Evolutionary conservation across 2,113 vertebrate genomes (phyloP).

Genomic region (Apistogramma diplotaenia): DNA sequence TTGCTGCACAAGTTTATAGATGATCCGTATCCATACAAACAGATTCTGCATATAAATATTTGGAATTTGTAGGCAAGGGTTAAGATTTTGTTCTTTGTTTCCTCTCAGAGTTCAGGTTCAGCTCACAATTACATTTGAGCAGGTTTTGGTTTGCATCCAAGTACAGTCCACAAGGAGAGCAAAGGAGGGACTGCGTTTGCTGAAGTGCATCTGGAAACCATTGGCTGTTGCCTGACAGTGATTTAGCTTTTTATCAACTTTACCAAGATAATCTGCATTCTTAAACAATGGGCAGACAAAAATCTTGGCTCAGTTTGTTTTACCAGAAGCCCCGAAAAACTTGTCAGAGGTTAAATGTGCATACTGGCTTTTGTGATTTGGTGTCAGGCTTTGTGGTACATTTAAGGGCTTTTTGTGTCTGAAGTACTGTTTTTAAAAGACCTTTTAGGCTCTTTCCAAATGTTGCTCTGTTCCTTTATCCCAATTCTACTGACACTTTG

Average conservation of each 20-base stretch:
- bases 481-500: background rate
- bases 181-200: background rate
- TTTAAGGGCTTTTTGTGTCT: background rate
- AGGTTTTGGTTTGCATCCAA: background rate
- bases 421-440: background rate
- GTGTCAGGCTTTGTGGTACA: background rate
- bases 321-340: background rate
- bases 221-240: background rate
- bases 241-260: background rate
- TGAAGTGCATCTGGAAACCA: background rate
- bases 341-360: background rate
- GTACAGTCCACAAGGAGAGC: background rate
- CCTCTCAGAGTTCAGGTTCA: background rate
- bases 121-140: background rate
- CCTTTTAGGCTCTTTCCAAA: background rate
- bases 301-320: background rate
- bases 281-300: background rate
- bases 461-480: background rate
- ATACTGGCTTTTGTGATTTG: background rate
- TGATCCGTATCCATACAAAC: too few species aligned
- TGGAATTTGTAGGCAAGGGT: background rate
- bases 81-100: background rate
- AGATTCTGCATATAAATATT: too few species aligned
- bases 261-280: background rate
- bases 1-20: background rate